Base-by-base conservation (phyloP, 2,113 vertebrate genomes). In the Vireo altiloquus region DNA sequence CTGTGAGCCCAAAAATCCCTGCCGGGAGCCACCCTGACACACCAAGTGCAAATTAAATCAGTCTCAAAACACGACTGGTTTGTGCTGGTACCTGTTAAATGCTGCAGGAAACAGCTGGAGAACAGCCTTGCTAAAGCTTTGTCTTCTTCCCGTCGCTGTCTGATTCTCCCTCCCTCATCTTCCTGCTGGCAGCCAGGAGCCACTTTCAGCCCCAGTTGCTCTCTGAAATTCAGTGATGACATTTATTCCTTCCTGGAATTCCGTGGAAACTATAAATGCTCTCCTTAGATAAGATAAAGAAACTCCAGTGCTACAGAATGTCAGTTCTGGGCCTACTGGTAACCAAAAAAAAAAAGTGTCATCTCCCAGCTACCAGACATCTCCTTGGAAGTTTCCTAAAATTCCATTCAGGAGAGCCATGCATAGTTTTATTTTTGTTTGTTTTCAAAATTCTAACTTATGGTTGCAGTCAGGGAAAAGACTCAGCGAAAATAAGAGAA, bases 351-450 rank as follows among this genome's bases (percentile, higher is more conserved):
- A 74, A 60, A 57, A 86, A 28, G 39, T 57, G 39, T 11, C 31
- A 42, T 30, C 13, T 80, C 15, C 47, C 33, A 80, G 14, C 20
- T 63, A 50, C 37, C 11, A 19, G 39, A 6, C 23, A 54, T 33
- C 30, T 33, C 49, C 28, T 35, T 31, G 53, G 44, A 71, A 72
- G 9, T 47, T 66, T 47, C 11, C 27, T 40, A 9, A 83, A 81
- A 25, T 52, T 92, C 30, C 20, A 57, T 12, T 22, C 9, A 63
- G 25, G 11, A 74, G 7, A 88, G 15, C 16, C 3, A 7, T 16
- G 19, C 2, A 47, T 1, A 5, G 4, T 1, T 0, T 13, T 40
- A n/a, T 40, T 40, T 40, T 40, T 40, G 11, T 42, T 13, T 37
- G 7, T 82, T 81, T 47, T 2, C 5, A 23, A 75, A 65, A 18